These are phyloP conservation scores for Metallyticus violacea DNA, from an alignment of 2,888 invertebrate species.

Conservation along the genomic window DNA sequence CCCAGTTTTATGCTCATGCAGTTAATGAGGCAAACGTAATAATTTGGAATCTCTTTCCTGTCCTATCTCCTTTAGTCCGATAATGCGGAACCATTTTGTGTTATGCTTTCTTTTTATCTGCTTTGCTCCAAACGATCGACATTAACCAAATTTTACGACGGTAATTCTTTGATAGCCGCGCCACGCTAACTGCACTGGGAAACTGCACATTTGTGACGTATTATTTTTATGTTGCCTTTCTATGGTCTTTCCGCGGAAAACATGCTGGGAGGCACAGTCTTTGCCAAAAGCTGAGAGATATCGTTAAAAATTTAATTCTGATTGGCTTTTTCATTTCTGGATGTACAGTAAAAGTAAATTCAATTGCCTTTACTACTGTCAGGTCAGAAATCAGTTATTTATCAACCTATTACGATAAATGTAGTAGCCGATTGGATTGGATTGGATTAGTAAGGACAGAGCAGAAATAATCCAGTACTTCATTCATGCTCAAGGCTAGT, in stretches of 20 bases:
- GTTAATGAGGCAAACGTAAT: neutral
- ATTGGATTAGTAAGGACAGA: too few species aligned
- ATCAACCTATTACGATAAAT: too few species aligned
- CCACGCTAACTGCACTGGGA: neutral
- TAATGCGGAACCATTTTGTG: neutral
- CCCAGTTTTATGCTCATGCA: neutral
- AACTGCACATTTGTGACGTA: neutral
- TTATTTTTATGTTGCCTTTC: neutral
- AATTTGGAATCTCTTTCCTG: neutral
- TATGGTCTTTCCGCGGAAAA: neutral
- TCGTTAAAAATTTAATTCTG: too few species aligned
- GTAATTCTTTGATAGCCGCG: neutral
- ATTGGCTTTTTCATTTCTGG: too few species aligned
- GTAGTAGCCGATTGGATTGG: too few species aligned
- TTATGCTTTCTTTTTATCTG: neutral
- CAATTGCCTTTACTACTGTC: too few species aligned
- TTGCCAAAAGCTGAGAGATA: neutral
- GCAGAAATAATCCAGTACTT: too few species aligned
- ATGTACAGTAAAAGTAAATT: too few species aligned
- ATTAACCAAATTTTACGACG: neutral
- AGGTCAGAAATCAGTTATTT: too few species aligned
- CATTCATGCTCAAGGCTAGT: too few species aligned
- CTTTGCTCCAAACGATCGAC: neutral
- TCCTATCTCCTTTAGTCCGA: neutral
- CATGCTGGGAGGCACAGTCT: neutral